These are phyloP conservation scores for Monopterus albus DNA, from an alignment of 2,113 vertebrate species.

Conservation along the genomic window DNA sequence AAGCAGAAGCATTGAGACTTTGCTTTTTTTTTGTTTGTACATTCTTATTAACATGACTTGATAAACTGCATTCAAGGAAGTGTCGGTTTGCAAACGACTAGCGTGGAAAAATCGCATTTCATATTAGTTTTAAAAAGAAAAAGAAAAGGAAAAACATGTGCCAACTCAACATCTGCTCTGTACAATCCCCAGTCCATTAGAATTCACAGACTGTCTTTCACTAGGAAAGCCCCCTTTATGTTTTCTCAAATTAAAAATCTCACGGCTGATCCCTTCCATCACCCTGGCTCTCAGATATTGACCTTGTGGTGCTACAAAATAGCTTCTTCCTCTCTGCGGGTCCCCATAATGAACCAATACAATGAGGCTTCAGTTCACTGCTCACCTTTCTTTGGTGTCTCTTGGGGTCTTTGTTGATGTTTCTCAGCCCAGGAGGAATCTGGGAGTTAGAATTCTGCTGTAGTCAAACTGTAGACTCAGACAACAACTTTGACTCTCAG, in stretches of 20 bases:
- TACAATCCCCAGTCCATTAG: constrained; percentile 60
- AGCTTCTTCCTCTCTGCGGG: constrained; percentile 79
- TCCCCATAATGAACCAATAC: constrained; percentile 78
- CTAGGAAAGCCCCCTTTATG: constrained; percentile 61
- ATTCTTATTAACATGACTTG: too few species aligned
- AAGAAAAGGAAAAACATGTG: constrained; percentile 31
- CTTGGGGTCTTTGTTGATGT: constrained; percentile 79
- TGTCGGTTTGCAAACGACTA: not conserved
- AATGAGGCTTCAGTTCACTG: constrained; percentile 82
- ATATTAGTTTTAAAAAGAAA: constrained; percentile 20
- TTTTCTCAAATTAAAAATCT: constrained; percentile 76
- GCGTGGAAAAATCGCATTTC: constrained; percentile 8
- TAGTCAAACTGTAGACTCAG: constrained; percentile 56
- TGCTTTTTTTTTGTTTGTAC: not conserved
- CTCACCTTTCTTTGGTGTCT: constrained; percentile 81
- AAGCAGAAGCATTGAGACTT: not conserved
- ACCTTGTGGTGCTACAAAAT: constrained; percentile 80
- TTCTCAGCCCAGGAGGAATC: constrained; percentile 79
- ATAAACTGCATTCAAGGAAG: too few species aligned
- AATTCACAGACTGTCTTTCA: constrained; percentile 64
- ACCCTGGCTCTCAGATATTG: constrained; percentile 78
- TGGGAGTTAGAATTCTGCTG: constrained; percentile 64
- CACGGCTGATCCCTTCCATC: constrained; percentile 74
- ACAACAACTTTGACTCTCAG: constrained; percentile 63
- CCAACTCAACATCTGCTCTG: constrained; percentile 39